These are phyloP conservation scores for Typhlichthys subterraneus DNA, from an alignment of 2,797 vertebrate species.

Conservation along the genomic window DNA sequence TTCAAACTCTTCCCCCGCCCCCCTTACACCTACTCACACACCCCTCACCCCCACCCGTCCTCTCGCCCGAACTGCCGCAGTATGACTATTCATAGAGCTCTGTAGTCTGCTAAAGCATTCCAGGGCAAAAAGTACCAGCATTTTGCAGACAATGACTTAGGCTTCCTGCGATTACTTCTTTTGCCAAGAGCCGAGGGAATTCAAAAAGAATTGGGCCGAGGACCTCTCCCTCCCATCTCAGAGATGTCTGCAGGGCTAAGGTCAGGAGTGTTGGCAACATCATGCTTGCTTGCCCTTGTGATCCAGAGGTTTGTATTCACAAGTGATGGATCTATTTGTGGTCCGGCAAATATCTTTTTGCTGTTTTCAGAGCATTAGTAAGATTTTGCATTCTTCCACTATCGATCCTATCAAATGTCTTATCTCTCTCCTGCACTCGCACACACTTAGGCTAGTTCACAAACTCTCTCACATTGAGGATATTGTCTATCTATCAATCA, in stretches of 20 bases:
- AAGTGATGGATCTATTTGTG: conserved; percentile 52
- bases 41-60: conserved; percentile 10
- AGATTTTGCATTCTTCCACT: conserved; percentile 52
- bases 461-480: conserved; percentile 27
- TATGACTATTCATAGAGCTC: conserved; percentile 62
- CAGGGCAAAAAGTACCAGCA: no score
- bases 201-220: conserved; percentile 62
- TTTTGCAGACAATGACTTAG: conserved; percentile 61
- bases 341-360: conserved; percentile 42
- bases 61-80: conserved; percentile 25
- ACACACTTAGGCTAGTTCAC: conserved; percentile 7
- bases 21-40: conserved; percentile 24
- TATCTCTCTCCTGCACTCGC: conserved; percentile 29
- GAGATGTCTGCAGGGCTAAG: conserved; percentile 25
- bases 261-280: conserved; percentile 1
- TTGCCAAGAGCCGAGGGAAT: conserved; percentile 59
- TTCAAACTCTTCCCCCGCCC: conserved; percentile 27
- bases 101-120: conserved; percentile 39
- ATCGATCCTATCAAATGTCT: conserved; percentile 37
- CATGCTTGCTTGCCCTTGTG: conserved; percentile 3
- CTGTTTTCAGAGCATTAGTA: conserved; percentile 50
- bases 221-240: conserved; percentile 45
- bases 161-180: conserved; percentile 40
- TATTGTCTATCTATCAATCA: conserved; percentile 54
- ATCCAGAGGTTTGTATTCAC: conserved; percentile 41